Base-by-base conservation (phyloP, 1,140 invertebrate species). In the Calliopsis andreniformis region DNA sequence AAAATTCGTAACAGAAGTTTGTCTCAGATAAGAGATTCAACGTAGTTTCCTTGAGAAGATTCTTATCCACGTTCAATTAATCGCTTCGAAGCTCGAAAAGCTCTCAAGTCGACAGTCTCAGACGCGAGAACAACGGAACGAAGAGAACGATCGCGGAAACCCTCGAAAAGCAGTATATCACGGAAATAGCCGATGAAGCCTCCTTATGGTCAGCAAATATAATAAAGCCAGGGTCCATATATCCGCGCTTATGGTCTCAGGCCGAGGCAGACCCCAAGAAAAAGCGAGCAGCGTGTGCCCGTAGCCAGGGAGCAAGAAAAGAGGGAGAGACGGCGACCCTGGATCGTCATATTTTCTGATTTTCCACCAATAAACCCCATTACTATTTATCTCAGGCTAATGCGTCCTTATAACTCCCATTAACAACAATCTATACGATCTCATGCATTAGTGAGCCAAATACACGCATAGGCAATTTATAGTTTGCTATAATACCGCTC, bases 331-430 rank as follows among this genome's bases (percentile, higher is more conserved):
- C 53, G 62, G 53, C 53, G 62, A 70, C 61, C 68, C 76, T n/a
- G 67, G 45, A 73, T 84, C 83, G 86, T 92, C 89, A 90, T 92
- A 92, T 92, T 91, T 92, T 83, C 90, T 92, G 90, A 92, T 92
- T 92, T 91, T 91, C 87, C 89, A 87, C 91, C 90, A 91, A 92
- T 92, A 91, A 92, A 89, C 88, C 81, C 90, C 89, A 91, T 92
- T 91, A 91, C 91, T 92, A 91, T 92, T 92, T 92, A 92, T 92
- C 35, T 39, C 91, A 92, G 89, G 73, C 88, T 92, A 92, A 91
- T 92, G 90, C 86, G 82, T 90, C 84, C 89, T 91, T 89, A 91
- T 89, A 89, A 90, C 89, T 87, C 78, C 87, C 89, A 89, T 91
- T 91, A 91, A 91, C 91, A 89, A 92, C 87, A 88, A 92, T 92